phyloP scores from a whole-genome alignment of 2,797 vertebrate species.

The Sebastes dallii region DNA sequence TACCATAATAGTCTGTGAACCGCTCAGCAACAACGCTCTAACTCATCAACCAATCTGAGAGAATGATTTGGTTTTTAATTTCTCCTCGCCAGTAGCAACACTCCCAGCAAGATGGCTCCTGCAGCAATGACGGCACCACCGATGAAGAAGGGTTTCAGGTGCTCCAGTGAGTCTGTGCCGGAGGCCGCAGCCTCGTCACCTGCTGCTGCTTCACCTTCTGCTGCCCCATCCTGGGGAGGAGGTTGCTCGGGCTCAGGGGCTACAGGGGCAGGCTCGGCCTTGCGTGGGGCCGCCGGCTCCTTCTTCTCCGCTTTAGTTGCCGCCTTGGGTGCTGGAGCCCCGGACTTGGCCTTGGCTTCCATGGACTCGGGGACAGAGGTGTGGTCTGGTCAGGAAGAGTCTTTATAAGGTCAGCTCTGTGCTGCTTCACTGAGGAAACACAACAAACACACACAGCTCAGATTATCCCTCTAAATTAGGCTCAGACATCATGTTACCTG shows the following conservation, averaged over 20 bases:
- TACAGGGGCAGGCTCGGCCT: conserved; percentile 72
- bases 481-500: conserved; percentile 44
- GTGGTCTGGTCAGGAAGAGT: conserved; percentile 61
- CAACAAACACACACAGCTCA: conserved; percentile 58
- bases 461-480: conserved; percentile 61
- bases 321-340: conserved; percentile 68
- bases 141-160: conserved; percentile 85
- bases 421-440: conserved; percentile 72
- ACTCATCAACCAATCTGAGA: conserved; percentile 49
- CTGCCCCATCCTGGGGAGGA: conserved; percentile 72
- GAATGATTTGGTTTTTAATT: conserved; percentile 76
- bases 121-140: conserved; percentile 81
- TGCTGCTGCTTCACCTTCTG: conserved; percentile 70
- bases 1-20: conserved; percentile 74
- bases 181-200: conserved; percentile 68
- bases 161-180: conserved; percentile 83
- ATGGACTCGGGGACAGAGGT: conserved; percentile 76
- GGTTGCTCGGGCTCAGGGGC: conserved; percentile 72
- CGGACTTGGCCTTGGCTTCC: conserved; percentile 83
- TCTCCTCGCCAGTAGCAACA: conserved; percentile 81
- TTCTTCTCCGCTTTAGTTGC: conserved; percentile 78
- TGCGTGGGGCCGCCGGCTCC: conserved; percentile 71
- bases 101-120: conserved; percentile 83
- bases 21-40: conserved; percentile 54
- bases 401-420: conserved; percentile 68